Conservation (phyloP, 1,140 invertebrate genomes). For the Hycleus phaleratus region DNA sequence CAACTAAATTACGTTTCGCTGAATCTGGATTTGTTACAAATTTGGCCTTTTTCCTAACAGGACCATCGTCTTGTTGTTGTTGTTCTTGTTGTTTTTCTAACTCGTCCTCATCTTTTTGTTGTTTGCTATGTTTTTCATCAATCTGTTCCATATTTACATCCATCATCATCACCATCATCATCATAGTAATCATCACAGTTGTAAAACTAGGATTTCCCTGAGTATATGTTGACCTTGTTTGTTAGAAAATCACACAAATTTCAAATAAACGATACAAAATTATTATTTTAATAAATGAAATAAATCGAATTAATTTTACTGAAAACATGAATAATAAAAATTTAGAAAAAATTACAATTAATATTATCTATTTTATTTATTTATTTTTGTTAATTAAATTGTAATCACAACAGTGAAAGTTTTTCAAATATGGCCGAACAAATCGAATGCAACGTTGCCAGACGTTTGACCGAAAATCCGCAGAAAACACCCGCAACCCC, state of each 20-base stretch:
- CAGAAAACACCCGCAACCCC: too few relatives aligned
- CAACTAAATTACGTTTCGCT: conserved; percentile 6
- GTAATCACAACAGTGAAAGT: not conserved
- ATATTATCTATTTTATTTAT: too few relatives aligned
- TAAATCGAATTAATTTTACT: not conserved
- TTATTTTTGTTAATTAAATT: not conserved
- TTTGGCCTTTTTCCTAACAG: conserved; percentile 21
- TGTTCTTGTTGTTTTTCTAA: too few relatives aligned
- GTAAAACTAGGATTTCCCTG: not conserved
- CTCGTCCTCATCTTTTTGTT: too few relatives aligned
- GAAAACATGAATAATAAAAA: conserved; percentile 1
- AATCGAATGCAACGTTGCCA: too few relatives aligned
- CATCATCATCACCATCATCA: not conserved
- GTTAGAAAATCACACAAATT: not conserved
- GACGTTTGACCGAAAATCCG: too few relatives aligned
- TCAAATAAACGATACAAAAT: not conserved
- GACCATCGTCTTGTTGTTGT: conserved; percentile 2
- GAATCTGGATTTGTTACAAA: not conserved
- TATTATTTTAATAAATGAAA: not conserved
- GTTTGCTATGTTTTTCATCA: too few relatives aligned
- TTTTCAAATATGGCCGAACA: conserved; percentile 4
- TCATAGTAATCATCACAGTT: not conserved
- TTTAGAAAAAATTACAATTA: not conserved
- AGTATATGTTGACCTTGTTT: not conserved
- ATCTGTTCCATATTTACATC: conserved; percentile 1